Evolutionary conservation across 2,113 vertebrate genomes (phyloP).

Genomic region (Tetrax tetrax): DNA sequence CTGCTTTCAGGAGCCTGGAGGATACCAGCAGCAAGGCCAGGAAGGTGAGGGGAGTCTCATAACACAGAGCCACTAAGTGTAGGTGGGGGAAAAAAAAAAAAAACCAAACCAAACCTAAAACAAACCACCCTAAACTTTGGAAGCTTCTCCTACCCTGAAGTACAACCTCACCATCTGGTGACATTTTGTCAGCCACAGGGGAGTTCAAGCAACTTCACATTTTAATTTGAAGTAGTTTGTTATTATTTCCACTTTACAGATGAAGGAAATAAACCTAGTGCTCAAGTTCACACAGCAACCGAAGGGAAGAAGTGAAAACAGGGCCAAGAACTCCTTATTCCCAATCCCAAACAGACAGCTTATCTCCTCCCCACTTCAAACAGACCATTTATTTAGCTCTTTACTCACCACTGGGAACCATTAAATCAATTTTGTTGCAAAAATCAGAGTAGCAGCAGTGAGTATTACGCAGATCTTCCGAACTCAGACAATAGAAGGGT

Average conservation of each 20-base stretch:
- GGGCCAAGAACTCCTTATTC: not conserved
- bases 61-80: not conserved
- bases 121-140: not conserved
- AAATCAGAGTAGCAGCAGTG: slow-evolving; percentile 97
- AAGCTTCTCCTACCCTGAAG: not conserved
- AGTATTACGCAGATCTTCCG: slow-evolving; percentile 89
- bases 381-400: not conserved
- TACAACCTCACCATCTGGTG: not conserved
- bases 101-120: too few species aligned
- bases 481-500: slow-evolving; percentile 94
- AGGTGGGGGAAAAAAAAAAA: not conserved
- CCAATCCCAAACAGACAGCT: not conserved
- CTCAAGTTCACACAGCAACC: not conserved
- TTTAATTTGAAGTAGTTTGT: not conserved
- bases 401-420: slow-evolving; percentile 87
- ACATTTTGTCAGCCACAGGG: not conserved
- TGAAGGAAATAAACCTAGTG: not conserved
- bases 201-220: not conserved
- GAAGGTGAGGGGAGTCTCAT: not conserved
- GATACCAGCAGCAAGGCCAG: not conserved
- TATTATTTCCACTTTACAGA: not conserved
- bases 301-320: not conserved
- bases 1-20: not conserved
- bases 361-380: not conserved
- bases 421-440: slow-evolving; percentile 94